A percentile compares a stretch with the other conserved stretches of the same genome.
Conservation (phyloP, 2,797 vertebrate species). For the Parambassis ranga region DNA sequence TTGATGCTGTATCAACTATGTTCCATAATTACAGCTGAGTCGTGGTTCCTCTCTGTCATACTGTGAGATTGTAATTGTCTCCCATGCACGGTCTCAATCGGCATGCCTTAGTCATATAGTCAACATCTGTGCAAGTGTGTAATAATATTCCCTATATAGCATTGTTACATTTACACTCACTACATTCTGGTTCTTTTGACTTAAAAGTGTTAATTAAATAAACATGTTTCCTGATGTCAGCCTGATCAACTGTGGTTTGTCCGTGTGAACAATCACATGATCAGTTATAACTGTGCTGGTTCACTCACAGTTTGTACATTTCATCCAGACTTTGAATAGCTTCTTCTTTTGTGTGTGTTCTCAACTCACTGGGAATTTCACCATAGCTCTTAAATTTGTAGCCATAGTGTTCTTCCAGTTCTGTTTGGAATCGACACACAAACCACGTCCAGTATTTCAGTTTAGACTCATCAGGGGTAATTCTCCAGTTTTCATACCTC, state of each 20-base stretch:
- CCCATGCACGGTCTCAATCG: too few relatives aligned
- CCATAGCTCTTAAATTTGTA: background rate
- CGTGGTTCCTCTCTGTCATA: too few relatives aligned
- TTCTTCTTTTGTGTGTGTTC: background rate
- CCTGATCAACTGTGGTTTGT: background rate
- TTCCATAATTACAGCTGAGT: too few relatives aligned
- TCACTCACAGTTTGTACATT: background rate
- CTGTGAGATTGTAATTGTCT: too few relatives aligned
- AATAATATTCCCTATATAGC: too few relatives aligned
- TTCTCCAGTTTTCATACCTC: conserved; percentile 40
- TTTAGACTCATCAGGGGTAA: conserved; percentile 51
- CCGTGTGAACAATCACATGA: background rate
- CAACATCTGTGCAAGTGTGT: too few relatives aligned
- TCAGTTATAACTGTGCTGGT: rapidly evolving
- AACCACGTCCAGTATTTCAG: conserved; percentile 69
- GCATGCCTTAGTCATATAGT: too few relatives aligned
- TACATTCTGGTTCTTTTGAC: too few relatives aligned
- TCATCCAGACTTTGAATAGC: conserved; percentile 51
- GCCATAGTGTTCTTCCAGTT: conserved; percentile 36
- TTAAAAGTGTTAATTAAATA: too few relatives aligned
- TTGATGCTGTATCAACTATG: too few relatives aligned
- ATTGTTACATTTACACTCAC: too few relatives aligned
- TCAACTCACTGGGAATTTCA: conserved; percentile 51
- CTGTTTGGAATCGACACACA: conserved; percentile 45
- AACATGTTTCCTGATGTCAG: too few relatives aligned